Conservation (phyloP, 2,888 invertebrate species). For the Pachydiplax longipennis region DNA sequence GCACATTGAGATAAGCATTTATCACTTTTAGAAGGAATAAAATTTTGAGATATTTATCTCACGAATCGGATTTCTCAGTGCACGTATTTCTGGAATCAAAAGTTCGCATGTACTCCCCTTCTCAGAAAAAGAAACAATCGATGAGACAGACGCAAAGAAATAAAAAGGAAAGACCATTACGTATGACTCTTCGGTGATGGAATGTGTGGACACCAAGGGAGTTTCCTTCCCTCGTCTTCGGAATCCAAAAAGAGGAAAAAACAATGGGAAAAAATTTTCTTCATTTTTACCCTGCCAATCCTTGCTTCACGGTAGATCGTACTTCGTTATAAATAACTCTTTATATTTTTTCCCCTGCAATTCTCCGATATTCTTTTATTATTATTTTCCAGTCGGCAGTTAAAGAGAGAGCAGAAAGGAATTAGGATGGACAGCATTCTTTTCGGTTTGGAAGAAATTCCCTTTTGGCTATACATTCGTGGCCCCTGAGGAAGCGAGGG, state of each 20-base stretch:
- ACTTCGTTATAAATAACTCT: background rate
- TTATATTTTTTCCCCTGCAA: background rate
- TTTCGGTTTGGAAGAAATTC: background rate
- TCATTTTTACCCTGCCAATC: background rate
- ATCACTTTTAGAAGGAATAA: background rate
- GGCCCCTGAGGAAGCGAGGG: background rate
- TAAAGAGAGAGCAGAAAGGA: background rate
- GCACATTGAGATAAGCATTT: background rate
- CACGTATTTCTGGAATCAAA: background rate
- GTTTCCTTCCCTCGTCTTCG: background rate
- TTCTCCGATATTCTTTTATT: background rate
- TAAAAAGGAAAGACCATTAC: background rate
- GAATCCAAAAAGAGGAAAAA: background rate
- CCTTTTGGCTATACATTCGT: background rate
- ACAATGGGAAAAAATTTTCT: background rate
- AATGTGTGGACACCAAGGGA: background rate
- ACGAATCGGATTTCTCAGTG: background rate
- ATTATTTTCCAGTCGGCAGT: background rate
- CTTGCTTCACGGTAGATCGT: background rate
- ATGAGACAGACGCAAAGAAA: background rate
- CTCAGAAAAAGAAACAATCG: background rate
- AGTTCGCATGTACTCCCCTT: background rate
- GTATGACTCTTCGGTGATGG: background rate
- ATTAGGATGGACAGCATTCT: constrained; percentile 5
- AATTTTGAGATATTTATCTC: background rate